Evolutionary conservation across 2,888 invertebrate genomes (phyloP), one percentile per base, ranked within the genome.

Genomic region (Clunio marinus): DNA sequence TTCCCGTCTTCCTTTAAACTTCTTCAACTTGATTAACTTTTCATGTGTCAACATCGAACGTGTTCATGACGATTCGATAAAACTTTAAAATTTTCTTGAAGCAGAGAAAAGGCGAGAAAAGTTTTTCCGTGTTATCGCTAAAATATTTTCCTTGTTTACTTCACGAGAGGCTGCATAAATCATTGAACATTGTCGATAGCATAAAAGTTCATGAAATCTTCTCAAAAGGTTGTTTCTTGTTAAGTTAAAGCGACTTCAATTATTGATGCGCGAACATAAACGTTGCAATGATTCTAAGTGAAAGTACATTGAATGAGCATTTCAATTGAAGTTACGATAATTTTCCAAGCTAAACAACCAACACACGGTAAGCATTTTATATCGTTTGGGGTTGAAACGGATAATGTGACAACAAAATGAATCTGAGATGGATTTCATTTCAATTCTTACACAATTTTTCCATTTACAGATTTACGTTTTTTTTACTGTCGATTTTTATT

Each of bases 401-500:
- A 57, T 57, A 57, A 46, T 51, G 65, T 28, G 15, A 51, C 20
- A 32, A 28, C 57, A 4, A 28, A 27, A 22, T n/a, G n/a, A n/a
- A n/a, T n/a, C 20, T 8, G 65, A 20, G 51, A 55, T 55, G 66
- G 66, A 66, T 66, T 66, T 32, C 66, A 66, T 35, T 66, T 66
- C 51, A 66, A 55, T 13, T 27, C 15, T 66, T 55, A 66, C 66
- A 66, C 66, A 66, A 66, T 66, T 66, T 66, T 66, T 55, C 66
- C 66, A 66, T 66, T 66, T 66, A 27, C 55, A 35, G 66, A 66
- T 66, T 63, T 41, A 24, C n/a, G n/a, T n/a, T n/a, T 17, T 63
- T 45, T 63, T 66, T 66, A 66, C 28, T 51, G 46, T 37, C 60
- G n/a, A 63, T 63, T 63, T 4, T 63, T 28, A 46, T 46, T 63